A percentile compares a stretch with the other conserved stretches of the same genome.
Evolutionary conservation across 2,797 vertebrate species (phyloP).

Genomic region (Acrocephalus scirpaceus): DNA sequence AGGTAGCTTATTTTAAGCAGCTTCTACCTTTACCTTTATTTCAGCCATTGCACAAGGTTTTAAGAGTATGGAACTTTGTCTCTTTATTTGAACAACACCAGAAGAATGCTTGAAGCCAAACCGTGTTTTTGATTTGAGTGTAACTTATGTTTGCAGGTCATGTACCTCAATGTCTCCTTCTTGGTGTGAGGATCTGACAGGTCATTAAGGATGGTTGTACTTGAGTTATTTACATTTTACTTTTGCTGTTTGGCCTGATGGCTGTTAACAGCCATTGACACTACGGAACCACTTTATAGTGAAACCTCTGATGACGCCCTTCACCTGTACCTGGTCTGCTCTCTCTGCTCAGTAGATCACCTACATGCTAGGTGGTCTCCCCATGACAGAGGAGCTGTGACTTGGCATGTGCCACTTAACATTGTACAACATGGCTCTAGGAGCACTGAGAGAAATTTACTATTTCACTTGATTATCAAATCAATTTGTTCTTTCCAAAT

Average conservation of each 20-base stretch:
- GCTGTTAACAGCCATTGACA: constrained; percentile 42
- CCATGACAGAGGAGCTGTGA: background rate
- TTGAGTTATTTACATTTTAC: constrained; percentile 58
- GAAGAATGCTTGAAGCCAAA: background rate
- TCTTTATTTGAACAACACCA: background rate
- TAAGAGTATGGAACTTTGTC: background rate
- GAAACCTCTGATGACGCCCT: constrained; percentile 22
- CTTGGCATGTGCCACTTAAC: background rate
- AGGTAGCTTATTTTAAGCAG: background rate
- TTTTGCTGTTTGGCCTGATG: constrained; percentile 49
- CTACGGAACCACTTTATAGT: constrained; percentile 70
- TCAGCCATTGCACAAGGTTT: background rate
- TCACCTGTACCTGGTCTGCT: background rate
- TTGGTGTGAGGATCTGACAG: background rate
- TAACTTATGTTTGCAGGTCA: background rate
- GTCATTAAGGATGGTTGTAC: background rate
- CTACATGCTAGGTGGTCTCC: background rate
- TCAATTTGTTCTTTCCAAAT: background rate
- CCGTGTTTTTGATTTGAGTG: background rate
- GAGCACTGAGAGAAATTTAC: background rate
- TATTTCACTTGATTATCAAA: background rate
- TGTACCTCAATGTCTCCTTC: background rate
- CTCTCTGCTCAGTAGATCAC: background rate
- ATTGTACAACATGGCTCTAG: background rate
- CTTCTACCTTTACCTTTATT: background rate